These are phyloP conservation scores for Bradypodion ventrale DNA, from an alignment of 2,797 vertebrate species.

Conservation along the genomic window DNA sequence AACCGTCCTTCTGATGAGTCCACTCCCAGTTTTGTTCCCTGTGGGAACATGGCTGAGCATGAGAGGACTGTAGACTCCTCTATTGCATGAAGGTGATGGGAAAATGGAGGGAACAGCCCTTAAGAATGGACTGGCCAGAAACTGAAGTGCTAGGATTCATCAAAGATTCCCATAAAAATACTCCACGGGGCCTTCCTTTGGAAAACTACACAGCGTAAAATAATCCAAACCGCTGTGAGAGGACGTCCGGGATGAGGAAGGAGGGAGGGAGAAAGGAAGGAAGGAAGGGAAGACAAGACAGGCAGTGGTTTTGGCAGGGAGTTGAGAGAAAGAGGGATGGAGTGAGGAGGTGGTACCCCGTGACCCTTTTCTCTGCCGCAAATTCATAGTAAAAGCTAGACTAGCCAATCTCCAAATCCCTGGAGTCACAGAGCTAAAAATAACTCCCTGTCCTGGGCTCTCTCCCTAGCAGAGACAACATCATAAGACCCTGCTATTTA, in stretches of 20 bases:
- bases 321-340: neutral
- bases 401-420: slow-evolving; percentile 53
- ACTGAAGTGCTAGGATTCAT: neutral
- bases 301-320: slow-evolving; percentile 57
- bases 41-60: neutral
- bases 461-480: slow-evolving; percentile 60
- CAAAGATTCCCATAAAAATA: slow-evolving; percentile 7
- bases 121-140: neutral
- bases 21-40: neutral
- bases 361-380: slow-evolving; percentile 47
- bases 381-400: slow-evolving; percentile 45
- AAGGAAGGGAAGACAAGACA: neutral
- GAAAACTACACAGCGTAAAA: slow-evolving; percentile 59
- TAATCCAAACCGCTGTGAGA: slow-evolving; percentile 39
- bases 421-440: slow-evolving; percentile 67
- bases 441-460: slow-evolving; percentile 60
- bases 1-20: neutral
- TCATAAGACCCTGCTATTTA: slow-evolving; percentile 72
- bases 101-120: neutral
- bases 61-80: neutral
- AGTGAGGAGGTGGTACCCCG: slow-evolving; percentile 40
- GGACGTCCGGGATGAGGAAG: slow-evolving; percentile 35
- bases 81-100: neutral
- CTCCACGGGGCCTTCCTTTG: slow-evolving; percentile 13
- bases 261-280: neutral